phyloP scores from a whole-genome alignment of 2,888 invertebrate species.

The Dusona sp. region DNA sequence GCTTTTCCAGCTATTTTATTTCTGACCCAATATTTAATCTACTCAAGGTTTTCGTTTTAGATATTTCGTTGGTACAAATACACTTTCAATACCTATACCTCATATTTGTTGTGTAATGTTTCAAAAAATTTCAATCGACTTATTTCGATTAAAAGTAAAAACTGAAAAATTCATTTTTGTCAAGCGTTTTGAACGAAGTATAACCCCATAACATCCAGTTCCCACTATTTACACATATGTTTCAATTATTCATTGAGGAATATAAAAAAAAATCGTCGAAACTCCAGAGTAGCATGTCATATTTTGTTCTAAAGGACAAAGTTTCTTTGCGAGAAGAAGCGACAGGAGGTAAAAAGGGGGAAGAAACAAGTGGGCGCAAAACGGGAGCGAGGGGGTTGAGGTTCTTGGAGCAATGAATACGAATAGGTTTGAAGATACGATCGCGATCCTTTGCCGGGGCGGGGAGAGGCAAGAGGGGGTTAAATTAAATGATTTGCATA shows the following conservation, averaged over 20 bases:
- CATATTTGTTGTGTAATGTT: too few species aligned
- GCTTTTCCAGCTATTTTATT: neutral
- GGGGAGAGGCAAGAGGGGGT: constrained; percentile 77
- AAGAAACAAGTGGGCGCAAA: constrained; percentile 61
- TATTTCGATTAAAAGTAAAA: neutral
- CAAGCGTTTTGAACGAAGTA: too few species aligned
- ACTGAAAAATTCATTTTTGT: neutral
- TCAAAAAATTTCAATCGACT: too few species aligned
- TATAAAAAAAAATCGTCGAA: constrained; percentile 27
- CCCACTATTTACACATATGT: too few species aligned
- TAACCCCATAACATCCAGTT: too few species aligned
- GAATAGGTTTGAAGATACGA: constrained; percentile 84
- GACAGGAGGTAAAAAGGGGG: constrained; percentile 19
- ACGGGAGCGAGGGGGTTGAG: constrained; percentile 61
- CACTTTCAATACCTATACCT: too few species aligned
- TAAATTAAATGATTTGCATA: constrained; percentile 85
- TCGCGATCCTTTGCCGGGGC: constrained; percentile 77
- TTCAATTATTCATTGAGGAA: too few species aligned
- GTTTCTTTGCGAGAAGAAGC: constrained; percentile 41
- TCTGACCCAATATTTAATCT: neutral
- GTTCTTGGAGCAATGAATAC: constrained; percentile 83
- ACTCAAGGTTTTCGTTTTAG: too few species aligned
- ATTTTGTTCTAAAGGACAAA: constrained; percentile 38
- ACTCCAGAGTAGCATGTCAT: constrained; percentile 11
- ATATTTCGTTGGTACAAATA: too few species aligned